phyloP scores from a whole-genome alignment of 2,113 vertebrate genomes.

The Steatornis caripensis region DNA sequence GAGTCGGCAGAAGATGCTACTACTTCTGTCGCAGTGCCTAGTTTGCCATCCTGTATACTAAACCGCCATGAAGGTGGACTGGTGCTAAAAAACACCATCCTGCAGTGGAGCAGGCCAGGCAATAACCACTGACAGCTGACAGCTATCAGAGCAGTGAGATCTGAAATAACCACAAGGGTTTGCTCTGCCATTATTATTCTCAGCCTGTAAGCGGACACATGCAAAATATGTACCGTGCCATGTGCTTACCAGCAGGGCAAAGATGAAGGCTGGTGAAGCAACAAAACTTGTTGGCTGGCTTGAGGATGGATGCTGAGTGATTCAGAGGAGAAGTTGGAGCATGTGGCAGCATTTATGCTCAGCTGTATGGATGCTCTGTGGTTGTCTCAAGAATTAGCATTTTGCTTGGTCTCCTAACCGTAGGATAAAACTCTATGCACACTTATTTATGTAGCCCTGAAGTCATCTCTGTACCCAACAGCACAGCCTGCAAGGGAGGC shows the following conservation, averaged over 20 bases:
- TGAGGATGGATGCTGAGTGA: background rate
- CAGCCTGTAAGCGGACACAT: rapidly evolving
- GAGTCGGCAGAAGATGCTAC: background rate
- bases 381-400: background rate
- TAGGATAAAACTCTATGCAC: background rate
- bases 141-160: background rate
- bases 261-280: background rate
- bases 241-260: background rate
- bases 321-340: background rate
- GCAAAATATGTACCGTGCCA: background rate
- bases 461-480: background rate
- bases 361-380: background rate
- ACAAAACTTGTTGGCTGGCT: background rate
- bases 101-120: rapidly evolving
- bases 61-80: background rate
- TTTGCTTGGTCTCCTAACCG: background rate
- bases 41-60: background rate
- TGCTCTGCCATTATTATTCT: background rate
- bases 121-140: background rate
- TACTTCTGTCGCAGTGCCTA: rapidly evolving
- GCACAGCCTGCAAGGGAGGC: background rate
- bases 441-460: background rate
- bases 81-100: background rate
- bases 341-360: background rate
- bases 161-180: background rate